Conservation (phyloP, 2,888 invertebrate genomes). For the Mycalesis mineus region DNA sequence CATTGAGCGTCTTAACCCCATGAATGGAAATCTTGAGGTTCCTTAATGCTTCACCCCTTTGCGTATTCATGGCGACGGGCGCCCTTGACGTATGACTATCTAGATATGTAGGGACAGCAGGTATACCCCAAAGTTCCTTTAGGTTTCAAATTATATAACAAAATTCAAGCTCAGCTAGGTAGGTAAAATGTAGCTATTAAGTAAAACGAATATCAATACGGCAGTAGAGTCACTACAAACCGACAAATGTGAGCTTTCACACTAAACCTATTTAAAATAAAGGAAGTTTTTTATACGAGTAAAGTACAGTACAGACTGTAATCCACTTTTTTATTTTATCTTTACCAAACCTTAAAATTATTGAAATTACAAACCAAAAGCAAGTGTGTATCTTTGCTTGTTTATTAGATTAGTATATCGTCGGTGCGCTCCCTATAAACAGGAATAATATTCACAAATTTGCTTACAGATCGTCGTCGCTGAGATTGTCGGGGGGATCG, state of each 20-base stretch:
- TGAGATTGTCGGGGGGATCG: conserved; percentile 18
- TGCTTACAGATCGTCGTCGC: conserved; percentile 57
- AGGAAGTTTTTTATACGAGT: no score
- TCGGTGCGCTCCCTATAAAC: conserved; percentile 41
- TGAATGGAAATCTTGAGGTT: conserved; percentile 66
- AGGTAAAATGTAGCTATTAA: no score
- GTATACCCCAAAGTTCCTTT: no score
- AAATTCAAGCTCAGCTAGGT: no score
- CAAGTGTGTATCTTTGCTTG: neutral
- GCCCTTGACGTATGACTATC: neutral
- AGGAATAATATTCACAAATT: conserved; percentile 74
- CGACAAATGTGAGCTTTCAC: no score
- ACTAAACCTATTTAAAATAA: no score
- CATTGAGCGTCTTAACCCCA: conserved; percentile 57
- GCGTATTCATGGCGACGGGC: conserved; percentile 57
- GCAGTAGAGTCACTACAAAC: no score
- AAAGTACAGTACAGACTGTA: no score
- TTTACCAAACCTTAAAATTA: no score
- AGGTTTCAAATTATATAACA: no score
- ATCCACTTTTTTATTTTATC: no score
- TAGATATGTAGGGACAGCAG: neutral
- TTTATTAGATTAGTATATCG: neutral
- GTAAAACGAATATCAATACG: no score
- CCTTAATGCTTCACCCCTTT: conserved; percentile 61
- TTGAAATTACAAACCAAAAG: neutral